Base-by-base conservation (phyloP, 2,888 invertebrate genomes). In the Dynastes hyllus region DNA sequence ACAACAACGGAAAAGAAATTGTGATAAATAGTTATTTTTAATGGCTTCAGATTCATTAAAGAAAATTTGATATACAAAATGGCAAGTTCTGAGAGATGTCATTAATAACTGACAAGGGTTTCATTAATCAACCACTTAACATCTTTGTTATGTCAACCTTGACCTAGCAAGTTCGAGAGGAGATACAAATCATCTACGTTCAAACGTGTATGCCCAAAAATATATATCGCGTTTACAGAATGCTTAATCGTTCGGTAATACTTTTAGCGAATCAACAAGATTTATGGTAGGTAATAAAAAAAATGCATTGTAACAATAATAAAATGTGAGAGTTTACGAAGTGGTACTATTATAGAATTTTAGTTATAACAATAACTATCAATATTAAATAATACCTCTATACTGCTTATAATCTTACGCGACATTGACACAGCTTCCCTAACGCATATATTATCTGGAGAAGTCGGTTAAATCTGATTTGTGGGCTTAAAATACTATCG, bases 391-490 rank as follows among this genome's bases (percentile, higher is more conserved):
- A 37, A 37, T 45, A 2, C 3, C n/a, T 40, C 9, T 66, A 4
- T 37, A 3, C 4, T 13, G 16, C 66, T 40, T 40, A 66, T 32
- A 37, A 37, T 37, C 32, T 5, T 37, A 37, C 32, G 32, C n/a
- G 65, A 13, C 37, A 32, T 65, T 32, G 65, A 65, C 65, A 13
- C 32, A 37, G 37, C 37, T 32, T 37, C 29, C 5, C 32, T 8
- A 22, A 22, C n/a, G 8, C 32, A 66, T n/a, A 22, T 22, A 22
- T 22, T 22, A 6, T n/a, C 13, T 2, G 3, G n/a, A 9, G 40
- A 16, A 66, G 16, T n/a, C 66, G 66, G 13, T 66, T 66, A 32
- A 37, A 66, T 66, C 29, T 66, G 37, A 66, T 66, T 66, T 66
- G 65, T 16, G n/a, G 2, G 13, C 8, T 32, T 13, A n/a, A 66